These are phyloP conservation scores for Drosophila neonasuta DNA, from an alignment of 2,888 invertebrate species.

Conservation along the genomic window DNA sequence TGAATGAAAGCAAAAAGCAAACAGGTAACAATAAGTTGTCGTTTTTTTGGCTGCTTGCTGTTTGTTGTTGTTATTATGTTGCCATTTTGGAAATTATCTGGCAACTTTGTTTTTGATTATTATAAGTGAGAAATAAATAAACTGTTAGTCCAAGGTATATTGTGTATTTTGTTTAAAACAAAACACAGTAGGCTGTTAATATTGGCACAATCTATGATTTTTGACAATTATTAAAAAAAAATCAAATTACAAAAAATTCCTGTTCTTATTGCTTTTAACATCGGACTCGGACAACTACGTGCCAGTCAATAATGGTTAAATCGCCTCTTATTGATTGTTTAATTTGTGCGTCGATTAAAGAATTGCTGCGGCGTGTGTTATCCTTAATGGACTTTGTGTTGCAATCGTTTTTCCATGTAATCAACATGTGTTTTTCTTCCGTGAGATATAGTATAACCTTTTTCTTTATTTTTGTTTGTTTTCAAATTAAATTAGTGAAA, in stretches of 20 bases:
- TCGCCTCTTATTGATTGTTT: slow-evolving; percentile 32
- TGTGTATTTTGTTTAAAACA: background rate
- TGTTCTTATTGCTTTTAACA: slow-evolving; percentile 49
- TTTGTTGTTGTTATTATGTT: slow-evolving; percentile 9
- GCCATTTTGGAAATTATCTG: slow-evolving; percentile 29
- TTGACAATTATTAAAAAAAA: slow-evolving; percentile 43
- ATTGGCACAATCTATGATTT: slow-evolving; percentile 40
- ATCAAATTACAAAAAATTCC: slow-evolving; percentile 51
- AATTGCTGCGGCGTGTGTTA: slow-evolving; percentile 43
- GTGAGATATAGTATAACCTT: too few species aligned
- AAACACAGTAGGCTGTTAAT: slow-evolving; percentile 32
- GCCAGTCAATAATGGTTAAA: slow-evolving; percentile 35
- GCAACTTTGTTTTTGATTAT: slow-evolving; percentile 34
- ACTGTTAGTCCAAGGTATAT: background rate
- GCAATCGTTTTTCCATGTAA: slow-evolving; percentile 56
- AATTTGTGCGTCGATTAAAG: slow-evolving; percentile 40
- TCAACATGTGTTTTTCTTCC: slow-evolving; percentile 25
- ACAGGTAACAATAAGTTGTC: slow-evolving; percentile 39
- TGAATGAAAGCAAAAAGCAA: slow-evolving; percentile 59
- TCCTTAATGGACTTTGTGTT: slow-evolving; percentile 50
- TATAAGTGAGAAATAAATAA: background rate
- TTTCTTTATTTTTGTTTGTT: too few species aligned
- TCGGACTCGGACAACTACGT: slow-evolving; percentile 32
- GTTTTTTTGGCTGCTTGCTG: slow-evolving; percentile 5
- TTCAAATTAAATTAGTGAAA: too few species aligned